Conservation (phyloP, 2,888 invertebrate genomes). For the Amaurobius ferox region DNA sequence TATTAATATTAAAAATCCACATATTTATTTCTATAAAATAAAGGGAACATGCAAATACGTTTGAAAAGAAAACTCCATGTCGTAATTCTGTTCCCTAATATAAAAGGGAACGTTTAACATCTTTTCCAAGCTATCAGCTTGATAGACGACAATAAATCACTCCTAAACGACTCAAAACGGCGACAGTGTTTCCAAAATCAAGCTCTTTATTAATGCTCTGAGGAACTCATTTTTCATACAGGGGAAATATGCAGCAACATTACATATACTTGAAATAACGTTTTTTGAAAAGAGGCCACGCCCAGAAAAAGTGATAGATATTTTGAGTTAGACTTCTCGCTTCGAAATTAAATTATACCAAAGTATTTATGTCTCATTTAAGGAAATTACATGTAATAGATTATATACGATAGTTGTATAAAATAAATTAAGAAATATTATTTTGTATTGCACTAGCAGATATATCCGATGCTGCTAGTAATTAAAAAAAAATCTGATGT, state of each 20-base stretch:
- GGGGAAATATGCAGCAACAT: neutral
- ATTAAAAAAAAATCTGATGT: too few relatives aligned
- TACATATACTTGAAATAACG: neutral
- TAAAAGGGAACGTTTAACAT: too few relatives aligned
- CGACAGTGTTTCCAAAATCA: neutral
- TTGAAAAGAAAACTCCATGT: too few relatives aligned
- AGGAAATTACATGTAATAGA: neutral
- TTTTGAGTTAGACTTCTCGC: neutral
- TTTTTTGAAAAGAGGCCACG: neutral
- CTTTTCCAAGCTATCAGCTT: too few relatives aligned
- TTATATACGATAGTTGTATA: neutral
- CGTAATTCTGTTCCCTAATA: too few relatives aligned
- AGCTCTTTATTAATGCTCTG: neutral
- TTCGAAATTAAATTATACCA: neutral
- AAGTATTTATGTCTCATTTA: neutral
- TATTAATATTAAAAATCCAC: too few relatives aligned
- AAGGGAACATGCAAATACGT: too few relatives aligned
- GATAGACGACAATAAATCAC: neutral
- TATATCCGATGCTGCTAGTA: too few relatives aligned
- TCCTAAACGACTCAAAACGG: neutral
- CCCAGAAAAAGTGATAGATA: neutral
- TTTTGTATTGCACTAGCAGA: too few relatives aligned
- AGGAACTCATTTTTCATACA: neutral
- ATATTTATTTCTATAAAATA: too few relatives aligned
- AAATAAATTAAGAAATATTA: too few relatives aligned